phyloP scores from a whole-genome alignment of 2,113 vertebrate genomes.

The Tetraodon nigroviridis region DNA sequence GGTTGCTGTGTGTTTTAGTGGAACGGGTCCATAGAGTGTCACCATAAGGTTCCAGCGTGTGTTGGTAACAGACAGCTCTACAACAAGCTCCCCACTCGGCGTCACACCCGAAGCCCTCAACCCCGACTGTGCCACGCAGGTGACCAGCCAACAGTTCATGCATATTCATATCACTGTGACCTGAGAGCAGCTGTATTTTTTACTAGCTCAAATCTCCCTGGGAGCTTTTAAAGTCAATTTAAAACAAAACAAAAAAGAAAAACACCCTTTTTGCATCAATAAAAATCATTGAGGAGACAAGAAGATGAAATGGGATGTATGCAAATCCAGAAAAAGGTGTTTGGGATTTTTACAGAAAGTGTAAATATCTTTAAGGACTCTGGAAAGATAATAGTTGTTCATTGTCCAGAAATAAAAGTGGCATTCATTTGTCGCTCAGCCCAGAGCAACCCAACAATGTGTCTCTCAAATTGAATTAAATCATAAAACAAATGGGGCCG shows the following conservation, averaged over 20 bases:
- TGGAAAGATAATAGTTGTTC: too few relatives aligned
- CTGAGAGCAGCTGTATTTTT: slow-evolving; percentile 44
- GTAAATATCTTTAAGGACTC: too few relatives aligned
- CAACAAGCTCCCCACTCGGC: slow-evolving; percentile 12
- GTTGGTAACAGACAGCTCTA: slow-evolving; percentile 49
- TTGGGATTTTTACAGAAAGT: too few relatives aligned
- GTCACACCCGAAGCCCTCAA: slow-evolving; percentile 42
- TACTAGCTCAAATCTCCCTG: slow-evolving; percentile 27
- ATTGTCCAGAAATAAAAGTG: too few relatives aligned
- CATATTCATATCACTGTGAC: slow-evolving; percentile 62
- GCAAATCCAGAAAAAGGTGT: too few relatives aligned
- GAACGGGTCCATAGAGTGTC: slow-evolving; percentile 16
- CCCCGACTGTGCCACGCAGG: slow-evolving; percentile 49
- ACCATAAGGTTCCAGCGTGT: slow-evolving; percentile 5
- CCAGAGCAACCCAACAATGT: too few relatives aligned
- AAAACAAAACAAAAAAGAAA: too few relatives aligned
- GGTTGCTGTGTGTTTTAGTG: too few relatives aligned
- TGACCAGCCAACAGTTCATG: slow-evolving; percentile 52
- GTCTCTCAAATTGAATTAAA: too few relatives aligned
- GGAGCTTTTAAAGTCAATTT: slow-evolving; percentile 7
- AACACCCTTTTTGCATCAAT: background rate
- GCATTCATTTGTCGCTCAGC: too few relatives aligned
- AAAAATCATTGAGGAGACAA: background rate
- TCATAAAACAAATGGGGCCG: too few relatives aligned
- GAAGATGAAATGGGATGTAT: background rate